Base-by-base conservation (phyloP, 1,140 invertebrate genomes). In the Drosophila arizonae region DNA sequence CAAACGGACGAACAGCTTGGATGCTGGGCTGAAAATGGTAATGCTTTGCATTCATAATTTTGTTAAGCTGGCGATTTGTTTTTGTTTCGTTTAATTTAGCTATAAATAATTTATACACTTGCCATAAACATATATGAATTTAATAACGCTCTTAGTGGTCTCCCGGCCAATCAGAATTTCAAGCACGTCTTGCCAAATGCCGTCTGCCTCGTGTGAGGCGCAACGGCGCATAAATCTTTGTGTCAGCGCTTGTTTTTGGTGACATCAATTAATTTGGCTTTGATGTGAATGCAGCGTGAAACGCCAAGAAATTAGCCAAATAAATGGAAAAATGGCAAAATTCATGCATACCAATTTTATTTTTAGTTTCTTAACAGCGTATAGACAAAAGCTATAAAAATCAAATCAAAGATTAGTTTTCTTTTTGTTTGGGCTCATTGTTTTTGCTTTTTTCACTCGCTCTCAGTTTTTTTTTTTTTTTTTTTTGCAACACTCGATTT, bases 31-130 rank as follows among this genome's bases (percentile, higher is more conserved):
- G 72, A 81, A 72, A 79, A 69, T 39, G 51, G 30, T 63, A 79
- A 74, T 77, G 52, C 67, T 84, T 77, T 77, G 80, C 76, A 87
- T 87, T 84, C 84, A 87, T 87, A 86, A 87, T 88, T 88, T 77
- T 30, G 82, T 77, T 26, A 43, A 17, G 50, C 45, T 39, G 64
- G 65, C 1, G n/a, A 39, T 72, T 60, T 60, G 70, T 72, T 88
- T 39, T 11, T 39, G 36, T 28, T 68, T 69, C 15, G n/a, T 50
- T 69, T 66, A 64, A 87, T 84, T 72, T 55, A 67, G 70, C 72
- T 79, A 87, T 88, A 88, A 88, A 87, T 87, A 67, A 88, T 82
- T 88, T 87, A 87, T 82, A 79, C 61, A 77, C 41, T 52, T 46
- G 50, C 21, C 24, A 67, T 54, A 67, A 60, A 48, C 15, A n/a